Percentiles rank a stretch among this genome's conserved stretches.
Evolutionary conservation across 2,888 invertebrate species (phyloP).

Genomic region (Torymus tubicola): DNA sequence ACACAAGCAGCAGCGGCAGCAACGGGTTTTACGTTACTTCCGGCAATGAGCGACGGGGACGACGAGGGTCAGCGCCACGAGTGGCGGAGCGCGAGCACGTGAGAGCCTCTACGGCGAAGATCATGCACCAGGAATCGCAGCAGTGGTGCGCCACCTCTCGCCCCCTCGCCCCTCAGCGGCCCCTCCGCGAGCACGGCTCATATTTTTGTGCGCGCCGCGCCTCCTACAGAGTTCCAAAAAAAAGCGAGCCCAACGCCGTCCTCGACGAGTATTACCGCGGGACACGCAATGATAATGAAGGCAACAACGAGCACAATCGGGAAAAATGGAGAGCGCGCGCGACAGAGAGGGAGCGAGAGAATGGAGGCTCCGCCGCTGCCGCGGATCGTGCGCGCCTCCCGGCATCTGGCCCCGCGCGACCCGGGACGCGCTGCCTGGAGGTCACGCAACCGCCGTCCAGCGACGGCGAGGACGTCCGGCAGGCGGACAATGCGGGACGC

Average conservation of each 20-base stretch:
- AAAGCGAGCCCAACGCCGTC: background rate
- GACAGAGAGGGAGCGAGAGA: slow-evolving; percentile 11
- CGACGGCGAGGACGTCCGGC: no score
- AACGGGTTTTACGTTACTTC: slow-evolving; percentile 76
- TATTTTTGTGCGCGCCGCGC: background rate
- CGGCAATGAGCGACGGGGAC: slow-evolving; percentile 68
- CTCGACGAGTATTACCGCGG: background rate
- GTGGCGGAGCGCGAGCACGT: slow-evolving; percentile 26
- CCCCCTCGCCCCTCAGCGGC: background rate
- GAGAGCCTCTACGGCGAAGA: slow-evolving; percentile 28
- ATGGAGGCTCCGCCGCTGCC: no score
- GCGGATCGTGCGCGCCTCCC: no score
- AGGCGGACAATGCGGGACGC: no score
- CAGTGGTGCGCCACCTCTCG: background rate
- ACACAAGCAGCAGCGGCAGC: slow-evolving; percentile 31
- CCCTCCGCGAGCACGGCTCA: background rate
- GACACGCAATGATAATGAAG: background rate
- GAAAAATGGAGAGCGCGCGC: background rate
- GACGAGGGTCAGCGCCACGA: slow-evolving; percentile 12
- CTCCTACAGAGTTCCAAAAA: background rate
- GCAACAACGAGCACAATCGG: background rate
- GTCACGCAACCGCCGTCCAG: no score
- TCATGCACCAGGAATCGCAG: slow-evolving; percentile 51
- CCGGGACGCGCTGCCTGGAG: no score
- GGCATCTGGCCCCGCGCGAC: no score